Conservation (phyloP, 1,140 invertebrate genomes). For the Drosophila willistoni region DNA sequence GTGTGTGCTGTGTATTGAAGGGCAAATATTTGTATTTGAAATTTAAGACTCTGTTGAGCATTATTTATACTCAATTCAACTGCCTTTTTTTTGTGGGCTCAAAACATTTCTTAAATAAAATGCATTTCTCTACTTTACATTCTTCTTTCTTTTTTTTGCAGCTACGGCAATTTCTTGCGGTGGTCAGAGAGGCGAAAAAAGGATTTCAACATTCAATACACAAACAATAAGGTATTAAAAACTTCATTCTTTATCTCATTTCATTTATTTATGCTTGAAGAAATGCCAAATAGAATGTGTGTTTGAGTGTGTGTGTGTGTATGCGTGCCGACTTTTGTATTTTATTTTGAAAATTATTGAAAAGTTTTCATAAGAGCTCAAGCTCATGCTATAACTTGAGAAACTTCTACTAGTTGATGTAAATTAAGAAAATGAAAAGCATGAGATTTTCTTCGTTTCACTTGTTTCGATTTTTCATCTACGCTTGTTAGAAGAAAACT, state of each 20-base stretch:
- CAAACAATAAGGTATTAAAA: constrained; percentile 1
- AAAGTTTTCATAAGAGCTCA: background rate
- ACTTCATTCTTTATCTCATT: background rate
- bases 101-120: background rate
- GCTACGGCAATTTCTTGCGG: background rate
- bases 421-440: constrained; percentile 1
- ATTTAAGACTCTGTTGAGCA: constrained; percentile 43
- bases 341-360: background rate
- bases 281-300: background rate
- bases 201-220: background rate
- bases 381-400: background rate
- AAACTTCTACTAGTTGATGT: constrained; percentile 3
- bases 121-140: background rate
- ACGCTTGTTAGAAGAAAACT: constrained; percentile 24
- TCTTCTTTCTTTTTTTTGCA: constrained; percentile 35
- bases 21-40: constrained; percentile 42
- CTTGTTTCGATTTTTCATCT: constrained; percentile 18
- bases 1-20: background rate
- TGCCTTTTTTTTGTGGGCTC: background rate
- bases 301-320: no score
- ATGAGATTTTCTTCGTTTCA: constrained; percentile 18
- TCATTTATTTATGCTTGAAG: constrained; percentile 1
- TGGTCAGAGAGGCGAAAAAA: background rate
- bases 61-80: constrained; percentile 62
- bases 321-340: background rate